Percentiles rank a stretch among this genome's conserved stretches.
phyloP scores from a whole-genome alignment of 1,140 invertebrate species.

The Papilio aristodemus region DNA sequence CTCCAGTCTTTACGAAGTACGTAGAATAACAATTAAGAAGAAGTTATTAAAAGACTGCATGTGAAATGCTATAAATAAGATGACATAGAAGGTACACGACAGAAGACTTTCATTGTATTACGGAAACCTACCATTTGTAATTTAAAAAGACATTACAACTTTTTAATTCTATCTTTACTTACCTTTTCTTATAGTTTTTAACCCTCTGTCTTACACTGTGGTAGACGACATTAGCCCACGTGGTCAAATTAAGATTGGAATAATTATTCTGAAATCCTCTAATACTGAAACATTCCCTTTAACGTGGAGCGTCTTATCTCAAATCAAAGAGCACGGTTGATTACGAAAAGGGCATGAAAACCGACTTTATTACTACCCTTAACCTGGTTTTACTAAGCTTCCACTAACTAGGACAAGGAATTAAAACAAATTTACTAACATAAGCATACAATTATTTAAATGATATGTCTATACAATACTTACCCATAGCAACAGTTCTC shows the following conservation, averaged over 20 bases:
- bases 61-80: no score
- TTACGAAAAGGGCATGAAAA: slow-evolving; percentile 4
- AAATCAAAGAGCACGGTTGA: slow-evolving; percentile 8
- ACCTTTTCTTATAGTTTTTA: not conserved
- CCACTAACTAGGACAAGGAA: not conserved
- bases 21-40: no score
- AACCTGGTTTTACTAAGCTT: slow-evolving; percentile 15
- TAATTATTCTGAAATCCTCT: slow-evolving; percentile 6
- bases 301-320: not conserved
- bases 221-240: not conserved
- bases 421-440: not conserved
- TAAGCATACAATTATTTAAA: not conserved
- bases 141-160: no score
- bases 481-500: no score
- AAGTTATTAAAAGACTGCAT: no score
- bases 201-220: not conserved
- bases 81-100: no score
- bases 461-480: not conserved
- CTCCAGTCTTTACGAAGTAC: no score
- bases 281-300: slow-evolving; percentile 7
- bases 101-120: no score
- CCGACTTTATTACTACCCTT: slow-evolving; percentile 11
- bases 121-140: no score
- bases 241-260: not conserved
- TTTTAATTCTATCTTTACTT: no score